phyloP scores from a whole-genome alignment of 1,140 invertebrate genomes.

The Teleopsis dalmanni region DNA sequence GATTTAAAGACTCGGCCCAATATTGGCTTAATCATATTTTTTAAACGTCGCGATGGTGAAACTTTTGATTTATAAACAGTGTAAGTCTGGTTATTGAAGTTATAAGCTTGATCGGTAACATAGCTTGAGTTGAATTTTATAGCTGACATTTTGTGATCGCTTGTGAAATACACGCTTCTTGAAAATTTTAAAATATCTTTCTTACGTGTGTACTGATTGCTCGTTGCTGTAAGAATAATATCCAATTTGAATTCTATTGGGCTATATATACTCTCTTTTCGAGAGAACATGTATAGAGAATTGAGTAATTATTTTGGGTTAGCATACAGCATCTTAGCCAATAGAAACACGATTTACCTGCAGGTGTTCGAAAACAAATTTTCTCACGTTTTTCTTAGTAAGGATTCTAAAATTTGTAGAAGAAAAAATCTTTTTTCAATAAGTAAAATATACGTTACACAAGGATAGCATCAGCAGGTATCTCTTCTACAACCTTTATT shows the following conservation, averaged over 20 bases:
- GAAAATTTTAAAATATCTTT: slow-evolving; percentile 2
- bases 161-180: background rate
- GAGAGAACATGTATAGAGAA: background rate
- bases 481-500: slow-evolving; percentile 14
- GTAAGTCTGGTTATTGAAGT: slow-evolving; percentile 5
- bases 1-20: slow-evolving; percentile 31
- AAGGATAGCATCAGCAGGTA: slow-evolving; percentile 13
- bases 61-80: slow-evolving; percentile 33
- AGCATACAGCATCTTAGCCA: slow-evolving; percentile 36
- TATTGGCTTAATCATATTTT: slow-evolving; percentile 33
- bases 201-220: slow-evolving; percentile 15
- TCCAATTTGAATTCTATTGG: slow-evolving; percentile 18
- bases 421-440: no score
- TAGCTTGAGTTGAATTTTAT: slow-evolving; percentile 20
- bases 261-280: slow-evolving; percentile 25
- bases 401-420: slow-evolving; percentile 3
- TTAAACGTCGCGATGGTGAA: slow-evolving; percentile 30
- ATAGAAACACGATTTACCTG: slow-evolving; percentile 16
- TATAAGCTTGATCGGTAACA: no score
- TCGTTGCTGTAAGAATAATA: slow-evolving; percentile 14
- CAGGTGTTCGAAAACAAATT: slow-evolving; percentile 30
- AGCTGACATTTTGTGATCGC: slow-evolving; percentile 4
- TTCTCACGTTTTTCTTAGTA: slow-evolving; percentile 27
- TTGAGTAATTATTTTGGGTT: slow-evolving; percentile 11
- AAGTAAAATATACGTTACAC: no score